Base-by-base conservation (phyloP, 2,113 vertebrate genomes). In the Merops nubicus region DNA sequence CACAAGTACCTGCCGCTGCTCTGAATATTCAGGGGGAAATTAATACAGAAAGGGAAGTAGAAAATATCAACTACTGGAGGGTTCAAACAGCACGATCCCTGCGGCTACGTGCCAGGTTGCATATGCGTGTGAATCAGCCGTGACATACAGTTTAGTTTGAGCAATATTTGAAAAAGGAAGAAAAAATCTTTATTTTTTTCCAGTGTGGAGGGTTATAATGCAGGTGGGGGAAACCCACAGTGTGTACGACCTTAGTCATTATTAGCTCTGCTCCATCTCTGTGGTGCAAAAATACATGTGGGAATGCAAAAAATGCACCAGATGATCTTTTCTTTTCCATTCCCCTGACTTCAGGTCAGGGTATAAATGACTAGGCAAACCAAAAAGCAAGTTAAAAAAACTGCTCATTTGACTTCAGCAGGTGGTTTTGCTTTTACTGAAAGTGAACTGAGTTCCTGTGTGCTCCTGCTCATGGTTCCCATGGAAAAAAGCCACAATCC, bases 61-160 rank as follows among this genome's bases (percentile, higher is more conserved):
- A 70, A 93, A 92, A 48, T 77, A 73, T 2, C 68, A 82, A 21
- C 88, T 69, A 51, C 23, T 83, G 57, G 70, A 57, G 62, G 42
- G 84, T 69, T 93, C 85, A 83, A 67, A 59, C 45, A 60, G 40
- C 1, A 4, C 0, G 1, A 89, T 77, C 84, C 43, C 47, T 88
- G 69, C 90, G 83, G 85, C 70, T 82, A 38, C 76, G 90, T 92
- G 68, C 51, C 48, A 86, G 74, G 50, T 51, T 89, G n/a, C 50
- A 56, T 68, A 28, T 48, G 54, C 1, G 5, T 60, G 62, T 62
- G 68, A 63, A 72, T 75, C 64, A 75, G 85, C 53, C 1, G 1
- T 21, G 74, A 25, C 0, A 0, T 2, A 5, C 3, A 3, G 12
- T 34, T 69, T 54, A 23, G 43, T 56, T 62, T 69, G 42, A 90